Evolutionary conservation across 1,140 invertebrate species (phyloP), one percentile per base, ranked within the genome.

Genomic region (Lasioglossum baleicum): DNA sequence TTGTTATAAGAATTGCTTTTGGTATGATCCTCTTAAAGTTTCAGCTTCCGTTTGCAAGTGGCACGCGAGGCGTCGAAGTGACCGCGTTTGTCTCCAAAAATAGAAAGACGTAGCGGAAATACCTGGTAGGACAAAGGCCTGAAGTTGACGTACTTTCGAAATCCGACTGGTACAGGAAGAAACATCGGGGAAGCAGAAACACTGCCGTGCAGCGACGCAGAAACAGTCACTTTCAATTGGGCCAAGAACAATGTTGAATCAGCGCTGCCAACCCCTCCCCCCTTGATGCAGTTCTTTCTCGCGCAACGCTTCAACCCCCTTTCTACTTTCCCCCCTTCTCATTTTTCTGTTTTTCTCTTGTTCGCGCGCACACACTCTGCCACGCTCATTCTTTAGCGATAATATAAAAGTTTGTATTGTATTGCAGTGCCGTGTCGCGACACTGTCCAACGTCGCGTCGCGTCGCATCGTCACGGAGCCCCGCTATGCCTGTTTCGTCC

Each of bases 331-430:
- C 53, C 64, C 8, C 5, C 7, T 10, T 11, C 22, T 26, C 58
- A 11, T 26, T 61, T 61, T 61, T 11, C 22, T 8, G 2, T n/a
- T 20, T 15, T 7, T 60, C 42, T 8, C 51, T 51, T 51, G 22
- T 56, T 56, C 11, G 15, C 80, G 15, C 51, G 7, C 20, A 48
- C 51, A 53, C 42, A 53, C 66, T 64, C 22, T 35, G 15, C 61
- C 44, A 44, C 26, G 68, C 76, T 58, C 72, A 8, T 48, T 48
- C 51, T 22, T 22, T 72, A 75, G 48, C 69, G 79, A 66, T 63
- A 56, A 84, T 85, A 84, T 35, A 85, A 85, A 85, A 84, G 83
- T 84, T 58, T 83, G 56, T 66, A 66, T 78, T 65, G 69, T 65
- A 26, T 11, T 15, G 44, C 69, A 13, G n/a, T 56, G 66, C 35